Base-by-base conservation (phyloP, 1,140 invertebrate species). In the Leptinotarsa undecemlineata region DNA sequence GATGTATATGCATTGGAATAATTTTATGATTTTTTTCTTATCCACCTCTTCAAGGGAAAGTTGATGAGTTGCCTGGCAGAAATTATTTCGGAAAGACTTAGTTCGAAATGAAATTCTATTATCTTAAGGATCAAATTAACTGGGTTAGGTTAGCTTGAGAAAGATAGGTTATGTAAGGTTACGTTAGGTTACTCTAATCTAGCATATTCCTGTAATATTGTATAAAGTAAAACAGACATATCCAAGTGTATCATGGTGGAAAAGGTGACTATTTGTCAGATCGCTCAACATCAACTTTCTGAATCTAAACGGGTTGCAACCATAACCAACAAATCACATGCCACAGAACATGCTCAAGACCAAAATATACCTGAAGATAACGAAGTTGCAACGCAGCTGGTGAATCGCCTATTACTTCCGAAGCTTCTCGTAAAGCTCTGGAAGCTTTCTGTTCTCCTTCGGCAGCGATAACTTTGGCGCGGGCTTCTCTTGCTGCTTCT, bases 381-480 rank as follows among this genome's bases (percentile, higher is more conserved):
- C 84, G 80, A 4, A 85, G 76, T 85, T 98, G 96, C 63, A 98
- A 86, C 2, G 96, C 96, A 75, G 95, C 94, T n/a, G 95, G 95
- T 60, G 93, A 95, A 78, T 95, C 92, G 15, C 94, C 91, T 86
- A 98, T 97, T 20, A 98, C 93, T 82, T 97, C 94, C 19, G 96
- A 96, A 3, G 96, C 96, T 85, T 98, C 95, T 84, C 94, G 94
- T 47, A 98, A 85, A 2, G 96, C 95, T 73, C 92, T 88, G 3
- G 95, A 96, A 3, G 96, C 96, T 82, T 95, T 95, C 80, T 95
- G 94, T 86, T 97, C 95, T 77, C 95, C 92, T 82, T 94, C 92
- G 33, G 92, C 92, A 1, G 92, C 92, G 74, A 94, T 94, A 14
- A 95, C 94, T 88, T 97, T 94, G 61, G 90, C 90, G 26, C 90